phyloP scores from a whole-genome alignment of 2,797 vertebrate genomes.

The Mus caroli region DNA sequence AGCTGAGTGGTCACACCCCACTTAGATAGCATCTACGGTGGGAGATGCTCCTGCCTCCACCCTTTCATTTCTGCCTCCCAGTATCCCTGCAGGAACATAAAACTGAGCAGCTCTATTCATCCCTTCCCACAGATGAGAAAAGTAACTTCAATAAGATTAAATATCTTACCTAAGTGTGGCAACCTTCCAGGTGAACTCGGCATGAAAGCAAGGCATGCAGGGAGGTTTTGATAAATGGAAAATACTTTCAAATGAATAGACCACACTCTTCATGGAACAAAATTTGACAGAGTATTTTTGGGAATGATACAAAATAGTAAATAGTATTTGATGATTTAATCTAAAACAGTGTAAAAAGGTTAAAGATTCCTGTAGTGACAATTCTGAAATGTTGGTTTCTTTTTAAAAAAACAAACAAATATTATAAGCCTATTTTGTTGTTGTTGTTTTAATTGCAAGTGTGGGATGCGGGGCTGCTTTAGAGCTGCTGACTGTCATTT shows the following conservation, averaged over 20 bases:
- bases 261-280: constrained; percentile 5
- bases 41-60: not conserved
- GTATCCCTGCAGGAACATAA: not conserved
- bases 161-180: not conserved
- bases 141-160: constrained; percentile 10
- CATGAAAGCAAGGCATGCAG: not conserved
- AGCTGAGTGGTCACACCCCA: not conserved
- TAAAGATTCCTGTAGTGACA: not conserved
- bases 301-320: constrained; percentile 32
- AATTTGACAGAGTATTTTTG: constrained; percentile 35
- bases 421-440: not conserved
- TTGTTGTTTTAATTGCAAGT: not conserved
- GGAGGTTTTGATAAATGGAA: not conserved
- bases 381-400: not conserved
- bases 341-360: not conserved
- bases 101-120: not conserved
- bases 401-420: not conserved
- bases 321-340: not conserved
- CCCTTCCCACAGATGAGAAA: constrained; percentile 25
- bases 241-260: not conserved
- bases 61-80: not conserved
- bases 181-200: not conserved
- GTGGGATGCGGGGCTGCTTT: no score
- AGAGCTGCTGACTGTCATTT: not conserved
- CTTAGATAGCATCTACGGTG: not conserved